Base-by-base conservation (phyloP, 2,113 vertebrate genomes). In the Orthonyx spaldingii region DNA sequence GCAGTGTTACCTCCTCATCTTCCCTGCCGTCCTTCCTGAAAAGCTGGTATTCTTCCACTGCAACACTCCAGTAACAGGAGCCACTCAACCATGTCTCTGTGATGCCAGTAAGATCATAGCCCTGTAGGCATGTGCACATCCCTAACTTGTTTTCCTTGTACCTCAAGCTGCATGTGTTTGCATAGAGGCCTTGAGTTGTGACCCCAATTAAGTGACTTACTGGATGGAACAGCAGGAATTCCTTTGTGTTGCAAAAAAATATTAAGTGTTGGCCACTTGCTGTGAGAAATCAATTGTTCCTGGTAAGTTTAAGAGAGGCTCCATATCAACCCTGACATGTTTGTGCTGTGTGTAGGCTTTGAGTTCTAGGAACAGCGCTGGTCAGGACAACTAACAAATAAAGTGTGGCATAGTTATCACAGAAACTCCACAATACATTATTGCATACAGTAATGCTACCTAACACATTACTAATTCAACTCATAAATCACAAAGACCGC, bases 71-170 rank as follows among this genome's bases (percentile, higher is more conserved):
- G 27, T 27, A 52, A 37, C 17, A 60, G 33, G 9, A 44, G 6
- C 21, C 17, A 44, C 44, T 9, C 33, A 22, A 2, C 14, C 37
- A 33, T 23, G 21, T 68, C 21, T 44, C 37, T 52, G 53, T 44
- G 39, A 22, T 33, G 22, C 17, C 26, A 17, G 1, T 33, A 27
- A 44, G 14, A 44, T 18, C 32, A 68, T 3, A 50, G 27, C 11
- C 17, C 9, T 60, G 22, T 12, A 52, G 17, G 33, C 1, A 1
- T 22, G 37, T 68, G 10, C 22, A 33, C 0, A 0, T 46, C 15
- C 52, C 22, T 66, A 26, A 21, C 13, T 37, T 27, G 8, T 37
- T 52, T 37, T 44, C 24, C 13, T 86, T 52, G 33, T 69, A 23
- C 39, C 39, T 37, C 23, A 16, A 28, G 9, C 27, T 69, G 46